phyloP scores from a whole-genome alignment of 1,140 invertebrate genomes.

The Euwallacea similis region DNA sequence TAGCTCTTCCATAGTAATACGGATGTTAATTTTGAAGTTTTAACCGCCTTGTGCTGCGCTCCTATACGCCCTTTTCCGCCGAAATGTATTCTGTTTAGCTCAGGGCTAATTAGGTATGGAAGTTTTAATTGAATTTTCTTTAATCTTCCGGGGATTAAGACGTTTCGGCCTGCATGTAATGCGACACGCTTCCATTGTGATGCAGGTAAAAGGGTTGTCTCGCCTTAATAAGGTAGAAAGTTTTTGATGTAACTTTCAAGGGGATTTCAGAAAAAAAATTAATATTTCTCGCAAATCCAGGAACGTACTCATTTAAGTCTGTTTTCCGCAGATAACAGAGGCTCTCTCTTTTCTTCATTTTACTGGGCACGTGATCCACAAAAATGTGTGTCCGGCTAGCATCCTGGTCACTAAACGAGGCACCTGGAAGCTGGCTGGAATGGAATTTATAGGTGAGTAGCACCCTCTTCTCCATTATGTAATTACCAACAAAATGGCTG shows the following conservation, averaged over 20 bases:
- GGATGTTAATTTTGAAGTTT: too few species aligned
- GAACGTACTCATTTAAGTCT: background rate
- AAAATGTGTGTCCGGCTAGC: slow-evolving; percentile 90
- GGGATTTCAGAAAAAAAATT: too few species aligned
- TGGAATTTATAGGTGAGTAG: slow-evolving; percentile 87
- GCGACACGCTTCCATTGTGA: too few species aligned
- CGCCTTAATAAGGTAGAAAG: too few species aligned
- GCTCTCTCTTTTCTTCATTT: slow-evolving; percentile 91
- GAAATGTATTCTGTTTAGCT: background rate
- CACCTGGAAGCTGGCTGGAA: slow-evolving; percentile 93
- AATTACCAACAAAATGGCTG: slow-evolving; percentile 2
- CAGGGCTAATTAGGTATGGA: background rate
- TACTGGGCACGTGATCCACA: slow-evolving; percentile 80
- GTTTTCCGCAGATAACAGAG: slow-evolving; percentile 80
- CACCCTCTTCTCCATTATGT: too few species aligned
- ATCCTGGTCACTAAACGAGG: slow-evolving; percentile 93
- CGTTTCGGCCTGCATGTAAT: too few species aligned
- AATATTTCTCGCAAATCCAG: background rate
- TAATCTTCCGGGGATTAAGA: slow-evolving; percentile 1
- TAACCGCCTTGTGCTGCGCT: too few species aligned
- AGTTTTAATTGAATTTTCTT: slow-evolving; percentile 4
- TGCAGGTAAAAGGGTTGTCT: too few species aligned
- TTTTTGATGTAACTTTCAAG: too few species aligned
- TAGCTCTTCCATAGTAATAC: too few species aligned
- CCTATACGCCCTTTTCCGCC: background rate